Conservation (phyloP, 2,113 vertebrate species). For the Pluvialis apricaria region DNA sequence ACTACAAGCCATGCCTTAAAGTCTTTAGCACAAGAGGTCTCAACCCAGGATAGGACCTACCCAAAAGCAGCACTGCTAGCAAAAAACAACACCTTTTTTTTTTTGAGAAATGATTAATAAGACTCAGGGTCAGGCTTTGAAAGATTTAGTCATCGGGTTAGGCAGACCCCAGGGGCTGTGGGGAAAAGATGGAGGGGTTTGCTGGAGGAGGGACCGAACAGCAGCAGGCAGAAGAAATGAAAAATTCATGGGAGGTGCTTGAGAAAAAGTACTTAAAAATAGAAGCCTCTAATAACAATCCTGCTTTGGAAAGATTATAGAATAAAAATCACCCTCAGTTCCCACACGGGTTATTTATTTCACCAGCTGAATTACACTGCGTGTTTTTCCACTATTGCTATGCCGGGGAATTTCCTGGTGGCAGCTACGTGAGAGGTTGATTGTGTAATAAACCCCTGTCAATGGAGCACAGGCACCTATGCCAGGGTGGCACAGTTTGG, state of each 20-base stretch:
- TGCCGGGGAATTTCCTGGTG: not conserved
- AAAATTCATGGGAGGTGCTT: not conserved
- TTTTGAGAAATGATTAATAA: not conserved
- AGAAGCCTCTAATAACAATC: not conserved
- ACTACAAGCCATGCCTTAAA: not conserved
- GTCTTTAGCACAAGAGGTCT: not conserved
- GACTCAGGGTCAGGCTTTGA: not conserved
- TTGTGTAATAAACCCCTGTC: not conserved
- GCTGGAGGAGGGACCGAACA: not conserved
- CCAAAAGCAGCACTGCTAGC: accelerated
- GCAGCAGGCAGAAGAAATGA: not conserved
- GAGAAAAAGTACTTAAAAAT: not conserved
- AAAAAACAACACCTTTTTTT: not conserved
- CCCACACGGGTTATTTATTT: not conserved
- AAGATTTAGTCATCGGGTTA: not conserved
- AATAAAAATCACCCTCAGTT: not conserved
- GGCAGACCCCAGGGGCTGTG: not conserved
- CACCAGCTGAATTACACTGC: not conserved
- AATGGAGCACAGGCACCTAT: not conserved
- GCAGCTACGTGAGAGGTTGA: not conserved
- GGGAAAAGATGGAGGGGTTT: not conserved
- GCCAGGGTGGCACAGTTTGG: not conserved
- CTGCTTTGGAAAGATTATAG: not conserved
- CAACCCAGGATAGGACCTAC: not conserved
- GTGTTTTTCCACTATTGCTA: not conserved